Base-by-base conservation (phyloP, 2,888 invertebrate genomes). In the Thymelicus acteon region DNA sequence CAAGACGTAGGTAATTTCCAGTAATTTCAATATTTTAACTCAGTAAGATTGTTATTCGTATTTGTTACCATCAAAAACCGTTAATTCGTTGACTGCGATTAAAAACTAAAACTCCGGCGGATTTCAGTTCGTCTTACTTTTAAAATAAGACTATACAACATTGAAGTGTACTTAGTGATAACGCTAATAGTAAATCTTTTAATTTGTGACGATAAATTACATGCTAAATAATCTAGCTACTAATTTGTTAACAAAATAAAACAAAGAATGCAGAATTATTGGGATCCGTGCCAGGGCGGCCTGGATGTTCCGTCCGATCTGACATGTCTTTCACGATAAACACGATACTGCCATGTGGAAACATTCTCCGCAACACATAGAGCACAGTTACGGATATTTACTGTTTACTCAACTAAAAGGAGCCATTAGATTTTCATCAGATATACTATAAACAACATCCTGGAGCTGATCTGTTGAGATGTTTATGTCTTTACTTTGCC, bases 401-500 rank as follows among this genome's bases (percentile, higher is more conserved):
- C 19, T 63, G 63, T 63, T 63, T 54, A 57, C 48, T 57, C 15
- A 8, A 48, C 39, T 63, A 57, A 57, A 63, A 69, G 57, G 37
- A 54, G 57, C 57, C 62, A 63, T 69, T 69, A 69, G 48, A 57
- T 19, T 57, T 61, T 69, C 61, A 69, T 62, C 68, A 54, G 62
- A 54, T 13, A 8, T 12, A 10, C 47, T 62, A 61, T 52, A 44
- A 67, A 60, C 68, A 66, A 40, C 24, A 58, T 49, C 31, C 57
- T 15, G 15, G 61, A 6, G 7, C 15, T 61, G 37, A 40, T 37
- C 19, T 12, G 39, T 66, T 12, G 40, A 47, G 6, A 63, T 13
- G 49, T 40, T 44, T 95, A 44, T 19, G 8, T 48, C 13, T 48
- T 48, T 1, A 52, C 6, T 7, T 49, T 40, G 40, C 40, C 40